Conservation (phyloP, 2,888 invertebrate species). For the Ernsta delagoae region DNA sequence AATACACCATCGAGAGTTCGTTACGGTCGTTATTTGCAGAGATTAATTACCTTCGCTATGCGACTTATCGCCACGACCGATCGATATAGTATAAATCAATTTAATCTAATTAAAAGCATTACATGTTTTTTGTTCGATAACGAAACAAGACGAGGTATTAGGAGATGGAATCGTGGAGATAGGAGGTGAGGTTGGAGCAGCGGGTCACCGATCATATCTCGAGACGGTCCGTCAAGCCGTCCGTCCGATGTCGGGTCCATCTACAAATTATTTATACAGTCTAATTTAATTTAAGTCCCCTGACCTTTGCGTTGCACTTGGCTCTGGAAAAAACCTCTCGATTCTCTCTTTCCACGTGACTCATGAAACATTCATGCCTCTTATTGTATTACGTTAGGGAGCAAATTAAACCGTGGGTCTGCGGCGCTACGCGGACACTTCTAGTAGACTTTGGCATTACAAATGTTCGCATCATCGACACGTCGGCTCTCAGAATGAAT, state of each 20-base stretch:
- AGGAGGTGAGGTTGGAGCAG: slow-evolving; percentile 69
- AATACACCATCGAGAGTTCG: slow-evolving; percentile 55
- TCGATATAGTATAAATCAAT: slow-evolving; percentile 81
- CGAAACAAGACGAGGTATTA: slow-evolving; percentile 81
- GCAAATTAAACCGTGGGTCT: slow-evolving; percentile 51
- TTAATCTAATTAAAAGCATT: slow-evolving; percentile 85
- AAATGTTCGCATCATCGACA: slow-evolving; percentile 47
- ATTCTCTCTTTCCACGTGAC: slow-evolving; percentile 52
- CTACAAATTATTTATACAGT: slow-evolving; percentile 81
- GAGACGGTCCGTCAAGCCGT: slow-evolving; percentile 75
- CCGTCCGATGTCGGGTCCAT: slow-evolving; percentile 72
- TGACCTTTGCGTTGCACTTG: slow-evolving; percentile 75
- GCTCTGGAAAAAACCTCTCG: slow-evolving; percentile 58
- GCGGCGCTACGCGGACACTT: slow-evolving; percentile 43
- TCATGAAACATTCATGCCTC: slow-evolving; percentile 68
- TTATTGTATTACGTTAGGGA: slow-evolving; percentile 64
- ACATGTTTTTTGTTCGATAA: slow-evolving; percentile 80
- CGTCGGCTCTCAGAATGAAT: slow-evolving; percentile 37
- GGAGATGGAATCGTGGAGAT: slow-evolving; percentile 79
- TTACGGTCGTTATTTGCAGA: slow-evolving; percentile 73
- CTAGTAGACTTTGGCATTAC: slow-evolving; percentile 53
- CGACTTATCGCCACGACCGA: slow-evolving; percentile 66
- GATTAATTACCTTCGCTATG: slow-evolving; percentile 76
- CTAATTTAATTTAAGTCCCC: slow-evolving; percentile 81
- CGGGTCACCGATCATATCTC: slow-evolving; percentile 82